phyloP scores from a whole-genome alignment of 2,113 vertebrate genomes.

The Xiphorhynchus elegans region DNA sequence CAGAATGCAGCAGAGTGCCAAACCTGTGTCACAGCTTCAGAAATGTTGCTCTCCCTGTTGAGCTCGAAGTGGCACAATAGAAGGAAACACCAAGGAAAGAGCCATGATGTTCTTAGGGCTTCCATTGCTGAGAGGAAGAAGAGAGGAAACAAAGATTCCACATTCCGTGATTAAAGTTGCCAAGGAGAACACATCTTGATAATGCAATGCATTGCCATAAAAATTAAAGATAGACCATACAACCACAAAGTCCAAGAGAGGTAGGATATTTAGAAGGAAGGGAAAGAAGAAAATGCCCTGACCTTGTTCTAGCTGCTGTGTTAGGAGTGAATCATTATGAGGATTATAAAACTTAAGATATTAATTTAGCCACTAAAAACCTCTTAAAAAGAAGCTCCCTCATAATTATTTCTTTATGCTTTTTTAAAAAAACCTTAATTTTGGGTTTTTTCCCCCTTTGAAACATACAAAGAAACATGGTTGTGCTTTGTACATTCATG shows the following conservation, averaged over 20 bases:
- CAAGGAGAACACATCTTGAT: fast-evolving
- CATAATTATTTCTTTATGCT: neutral
- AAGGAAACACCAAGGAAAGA: neutral
- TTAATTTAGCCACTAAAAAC: neutral
- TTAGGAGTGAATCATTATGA: neutral
- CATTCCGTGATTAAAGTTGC: neutral
- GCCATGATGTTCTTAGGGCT: neutral
- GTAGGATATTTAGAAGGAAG: neutral
- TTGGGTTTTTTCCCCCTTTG: neutral
- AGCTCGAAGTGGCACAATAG: neutral
- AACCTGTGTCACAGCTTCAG: neutral
- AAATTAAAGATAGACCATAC: neutral
- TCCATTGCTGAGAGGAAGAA: neutral
- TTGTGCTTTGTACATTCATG: neutral
- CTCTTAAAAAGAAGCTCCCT: neutral
- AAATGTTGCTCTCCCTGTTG: neutral
- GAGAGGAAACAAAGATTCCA: neutral
- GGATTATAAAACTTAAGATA: neutral
- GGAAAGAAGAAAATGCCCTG: neutral
- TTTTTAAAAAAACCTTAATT: neutral
- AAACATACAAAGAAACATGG: neutral
- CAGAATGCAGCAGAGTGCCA: neutral
- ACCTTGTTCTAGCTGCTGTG: neutral
- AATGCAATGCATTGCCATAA: neutral
- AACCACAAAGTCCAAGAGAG: neutral